A percentile compares a stretch with the other conserved stretches of the same genome.
Conservation (phyloP, 2,797 vertebrate species). For the Erpetoichthys calabaricus region DNA sequence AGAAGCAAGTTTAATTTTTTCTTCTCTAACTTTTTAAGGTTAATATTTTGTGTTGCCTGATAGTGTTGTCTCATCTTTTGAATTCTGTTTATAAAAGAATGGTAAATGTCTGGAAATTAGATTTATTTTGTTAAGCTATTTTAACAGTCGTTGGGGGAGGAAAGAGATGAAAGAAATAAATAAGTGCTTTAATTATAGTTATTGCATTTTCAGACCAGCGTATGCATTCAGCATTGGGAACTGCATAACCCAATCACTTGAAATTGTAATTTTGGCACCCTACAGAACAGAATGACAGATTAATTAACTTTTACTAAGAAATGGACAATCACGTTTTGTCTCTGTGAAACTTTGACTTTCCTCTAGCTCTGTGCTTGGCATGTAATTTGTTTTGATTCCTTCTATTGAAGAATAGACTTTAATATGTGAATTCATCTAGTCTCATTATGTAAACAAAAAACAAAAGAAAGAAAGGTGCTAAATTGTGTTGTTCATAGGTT, state of each 20-base stretch:
- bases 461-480: background rate
- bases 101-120: background rate
- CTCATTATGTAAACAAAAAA: conserved; percentile 4
- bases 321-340: conserved; percentile 23
- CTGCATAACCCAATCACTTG: conserved; percentile 23
- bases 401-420: conserved; percentile 17
- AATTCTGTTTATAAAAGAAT: conserved; percentile 1
- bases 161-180: conserved; percentile 3
- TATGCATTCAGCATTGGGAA: conserved; percentile 20
- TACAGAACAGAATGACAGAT: conserved; percentile 28
- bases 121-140: conserved; percentile 14
- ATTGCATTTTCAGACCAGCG: conserved; percentile 24
- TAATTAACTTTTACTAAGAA: conserved; percentile 27
- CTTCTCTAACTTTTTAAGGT: too few relatives aligned
- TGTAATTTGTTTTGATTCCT: conserved; percentile 19
- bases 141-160: background rate
- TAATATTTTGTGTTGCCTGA: too few relatives aligned
- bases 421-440: conserved; percentile 10
- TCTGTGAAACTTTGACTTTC: conserved; percentile 25
- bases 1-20: too few relatives aligned
- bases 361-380: conserved; percentile 19
- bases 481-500: too few relatives aligned
- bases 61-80: background rate
- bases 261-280: conserved; percentile 26
- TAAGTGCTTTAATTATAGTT: conserved; percentile 22